Conservation (phyloP, 2,888 invertebrate species). For the Drosophila acutilabella region DNA sequence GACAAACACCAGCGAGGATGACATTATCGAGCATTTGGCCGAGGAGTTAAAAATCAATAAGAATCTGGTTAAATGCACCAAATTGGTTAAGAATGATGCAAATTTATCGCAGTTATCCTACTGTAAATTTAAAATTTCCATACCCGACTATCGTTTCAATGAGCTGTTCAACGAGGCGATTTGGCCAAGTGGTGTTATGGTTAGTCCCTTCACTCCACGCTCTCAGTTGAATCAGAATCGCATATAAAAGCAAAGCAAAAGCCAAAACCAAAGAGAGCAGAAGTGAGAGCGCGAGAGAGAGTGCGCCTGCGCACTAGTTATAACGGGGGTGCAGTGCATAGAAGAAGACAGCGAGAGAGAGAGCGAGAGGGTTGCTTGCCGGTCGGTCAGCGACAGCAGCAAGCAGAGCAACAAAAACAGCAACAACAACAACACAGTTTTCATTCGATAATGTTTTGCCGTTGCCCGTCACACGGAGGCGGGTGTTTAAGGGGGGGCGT, state of each 20-base stretch:
- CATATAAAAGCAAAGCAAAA: slow-evolving; percentile 64
- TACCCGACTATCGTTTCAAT: slow-evolving; percentile 83
- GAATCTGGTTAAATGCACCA: slow-evolving; percentile 82
- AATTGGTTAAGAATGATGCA: slow-evolving; percentile 82
- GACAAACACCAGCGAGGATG: slow-evolving; percentile 82
- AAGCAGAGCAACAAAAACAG: slow-evolving; percentile 36
- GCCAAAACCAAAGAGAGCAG: too few species aligned
- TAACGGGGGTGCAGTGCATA: slow-evolving; percentile 24
- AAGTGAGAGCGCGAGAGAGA: slow-evolving; percentile 29
- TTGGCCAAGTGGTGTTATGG: slow-evolving; percentile 84
- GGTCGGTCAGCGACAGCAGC: slow-evolving; percentile 55
- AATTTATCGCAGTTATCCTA: slow-evolving; percentile 82
- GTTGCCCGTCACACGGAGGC: slow-evolving; percentile 3
- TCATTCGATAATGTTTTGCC: slow-evolving; percentile 55
- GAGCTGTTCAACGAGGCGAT: slow-evolving; percentile 83
- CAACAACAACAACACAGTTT: slow-evolving; percentile 40
- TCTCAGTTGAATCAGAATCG: slow-evolving; percentile 83
- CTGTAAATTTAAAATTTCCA: slow-evolving; percentile 83
- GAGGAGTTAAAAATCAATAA: slow-evolving; percentile 83
- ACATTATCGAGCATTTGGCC: slow-evolving; percentile 81
- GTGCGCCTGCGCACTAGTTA: slow-evolving; percentile 42
- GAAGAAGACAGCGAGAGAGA: not conserved
- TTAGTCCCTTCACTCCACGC: slow-evolving; percentile 83
- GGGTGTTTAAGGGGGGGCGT: not conserved
- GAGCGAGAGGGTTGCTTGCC: slow-evolving; percentile 53